phyloP scores from a whole-genome alignment of 2,113 vertebrate genomes.

The Pygoscelis adeliae region DNA sequence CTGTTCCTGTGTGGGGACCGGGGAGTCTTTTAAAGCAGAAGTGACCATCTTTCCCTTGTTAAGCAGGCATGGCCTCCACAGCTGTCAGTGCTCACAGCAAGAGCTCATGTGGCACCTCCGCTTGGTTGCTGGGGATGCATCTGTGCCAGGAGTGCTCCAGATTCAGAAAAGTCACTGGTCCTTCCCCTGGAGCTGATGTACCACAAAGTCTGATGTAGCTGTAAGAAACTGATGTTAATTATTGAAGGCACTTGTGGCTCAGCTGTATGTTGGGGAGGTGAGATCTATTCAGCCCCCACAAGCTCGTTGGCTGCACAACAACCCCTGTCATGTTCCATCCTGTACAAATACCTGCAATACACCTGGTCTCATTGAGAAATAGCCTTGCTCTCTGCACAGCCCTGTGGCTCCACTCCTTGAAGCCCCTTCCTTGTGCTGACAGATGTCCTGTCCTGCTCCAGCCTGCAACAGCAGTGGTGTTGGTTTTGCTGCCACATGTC shows the following conservation, averaged over 20 bases:
- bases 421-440: neutral
- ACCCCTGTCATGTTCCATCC: neutral
- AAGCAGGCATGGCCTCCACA: neutral
- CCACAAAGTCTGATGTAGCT: neutral
- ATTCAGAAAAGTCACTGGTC: neutral
- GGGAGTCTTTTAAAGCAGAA: neutral
- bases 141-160: neutral
- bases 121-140: neutral
- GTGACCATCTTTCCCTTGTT: neutral
- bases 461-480: fast-evolving
- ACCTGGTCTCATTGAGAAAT: neutral
- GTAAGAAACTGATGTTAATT: neutral
- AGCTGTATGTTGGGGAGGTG: neutral
- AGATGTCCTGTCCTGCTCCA: neutral
- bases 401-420: neutral
- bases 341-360: neutral
- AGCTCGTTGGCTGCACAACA: neutral
- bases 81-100: neutral
- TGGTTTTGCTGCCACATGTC: fast-evolving
- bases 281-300: neutral
- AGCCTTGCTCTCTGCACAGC: neutral
- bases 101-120: neutral
- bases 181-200: neutral
- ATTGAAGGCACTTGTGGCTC: neutral
- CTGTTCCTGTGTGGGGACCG: neutral